Conservation (phyloP, 2,888 invertebrate genomes). For the Smittia sp. region DNA sequence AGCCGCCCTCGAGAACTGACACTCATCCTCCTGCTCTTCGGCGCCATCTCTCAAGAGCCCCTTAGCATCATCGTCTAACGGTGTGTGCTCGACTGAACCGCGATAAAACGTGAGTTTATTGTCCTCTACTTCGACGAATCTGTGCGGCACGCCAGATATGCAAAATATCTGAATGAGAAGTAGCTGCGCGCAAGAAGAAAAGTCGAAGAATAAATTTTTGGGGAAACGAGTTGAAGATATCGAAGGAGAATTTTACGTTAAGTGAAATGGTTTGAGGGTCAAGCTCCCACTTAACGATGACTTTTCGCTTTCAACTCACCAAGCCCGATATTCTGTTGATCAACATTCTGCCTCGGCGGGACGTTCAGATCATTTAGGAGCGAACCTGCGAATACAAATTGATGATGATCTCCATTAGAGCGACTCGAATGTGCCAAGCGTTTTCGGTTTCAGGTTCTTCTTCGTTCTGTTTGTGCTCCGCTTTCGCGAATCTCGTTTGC, state of each 20-base stretch:
- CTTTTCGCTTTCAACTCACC: slow-evolving; percentile 4
- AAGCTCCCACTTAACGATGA: background rate
- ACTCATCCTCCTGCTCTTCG: background rate
- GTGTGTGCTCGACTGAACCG: slow-evolving; percentile 14
- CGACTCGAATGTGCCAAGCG: too few relatives aligned
- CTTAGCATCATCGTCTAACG: background rate
- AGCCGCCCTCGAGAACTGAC: slow-evolving; percentile 49
- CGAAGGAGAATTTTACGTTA: too few relatives aligned
- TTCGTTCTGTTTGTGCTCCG: background rate
- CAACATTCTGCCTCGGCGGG: background rate
- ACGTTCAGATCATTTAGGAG: slow-evolving; percentile 1
- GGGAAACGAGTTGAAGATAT: too few relatives aligned
- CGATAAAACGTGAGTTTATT: background rate
- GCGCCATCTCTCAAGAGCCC: background rate
- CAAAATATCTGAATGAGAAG: background rate
- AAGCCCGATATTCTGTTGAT: background rate
- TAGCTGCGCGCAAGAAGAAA: background rate
- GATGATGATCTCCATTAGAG: background rate
- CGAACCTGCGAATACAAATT: background rate
- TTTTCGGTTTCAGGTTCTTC: background rate
- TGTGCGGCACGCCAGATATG: slow-evolving; percentile 14
- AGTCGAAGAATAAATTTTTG: background rate
- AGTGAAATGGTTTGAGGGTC: too few relatives aligned
- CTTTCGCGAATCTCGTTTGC: background rate
- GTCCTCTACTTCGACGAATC: slow-evolving; percentile 26